These are phyloP conservation scores for Lophotis ruficrista DNA, from an alignment of 2,113 vertebrate species.

Conservation along the genomic window DNA sequence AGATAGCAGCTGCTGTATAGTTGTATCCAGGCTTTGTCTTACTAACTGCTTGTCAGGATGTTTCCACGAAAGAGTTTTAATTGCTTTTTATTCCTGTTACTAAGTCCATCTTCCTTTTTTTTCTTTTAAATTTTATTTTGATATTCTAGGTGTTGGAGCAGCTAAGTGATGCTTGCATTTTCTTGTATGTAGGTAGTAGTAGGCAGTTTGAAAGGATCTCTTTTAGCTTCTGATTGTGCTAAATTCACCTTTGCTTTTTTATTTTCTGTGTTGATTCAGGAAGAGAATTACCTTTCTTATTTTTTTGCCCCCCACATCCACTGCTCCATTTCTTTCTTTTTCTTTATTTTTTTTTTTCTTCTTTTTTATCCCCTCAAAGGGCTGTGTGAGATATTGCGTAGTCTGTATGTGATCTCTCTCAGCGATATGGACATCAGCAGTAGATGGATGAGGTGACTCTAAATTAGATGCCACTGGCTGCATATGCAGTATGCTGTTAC, in stretches of 20 bases:
- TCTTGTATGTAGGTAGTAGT: not conserved
- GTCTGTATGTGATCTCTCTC: not conserved
- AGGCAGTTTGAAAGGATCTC: not conserved
- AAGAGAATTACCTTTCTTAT: not conserved
- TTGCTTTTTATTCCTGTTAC: not conserved
- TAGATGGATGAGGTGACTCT: not conserved
- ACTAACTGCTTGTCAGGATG: not conserved
- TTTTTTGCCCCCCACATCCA: not conserved
- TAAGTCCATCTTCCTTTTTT: not conserved
- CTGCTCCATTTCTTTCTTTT: not conserved
- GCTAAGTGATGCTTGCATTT: not conserved
- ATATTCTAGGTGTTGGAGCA: not conserved
- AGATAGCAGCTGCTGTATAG: not conserved
- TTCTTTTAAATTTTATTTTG: not conserved
- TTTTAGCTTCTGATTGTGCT: not conserved
- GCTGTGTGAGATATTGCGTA: not conserved
- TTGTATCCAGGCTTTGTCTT: not conserved
- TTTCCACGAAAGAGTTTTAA: not conserved
- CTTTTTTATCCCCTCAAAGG: too few relatives aligned
- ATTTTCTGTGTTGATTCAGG: not conserved
- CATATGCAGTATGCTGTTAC: not conserved
- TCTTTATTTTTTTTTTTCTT: rapidly evolving
- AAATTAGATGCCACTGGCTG: not conserved
- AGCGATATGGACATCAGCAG: not conserved
- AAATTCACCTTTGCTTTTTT: not conserved